Evolutionary conservation across 2,888 invertebrate species (phyloP).

Genomic region (Mallateleia sp.): DNA sequence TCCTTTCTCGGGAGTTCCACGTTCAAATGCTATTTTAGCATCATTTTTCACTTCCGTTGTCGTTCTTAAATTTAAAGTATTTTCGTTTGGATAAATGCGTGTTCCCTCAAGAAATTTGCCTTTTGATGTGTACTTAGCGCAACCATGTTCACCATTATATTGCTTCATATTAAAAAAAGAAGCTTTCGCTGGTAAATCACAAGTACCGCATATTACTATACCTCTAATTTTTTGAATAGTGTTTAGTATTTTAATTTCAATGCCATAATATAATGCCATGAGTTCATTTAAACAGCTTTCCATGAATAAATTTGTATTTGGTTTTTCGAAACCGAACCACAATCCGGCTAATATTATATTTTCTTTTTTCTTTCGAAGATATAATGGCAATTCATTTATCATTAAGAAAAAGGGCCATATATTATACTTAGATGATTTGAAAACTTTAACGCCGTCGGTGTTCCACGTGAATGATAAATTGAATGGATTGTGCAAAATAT

Average conservation of each 20-base stretch:
- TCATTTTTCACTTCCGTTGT: conserved; percentile 19
- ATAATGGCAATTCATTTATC: conserved; percentile 10
- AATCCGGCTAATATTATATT: conserved; percentile 30
- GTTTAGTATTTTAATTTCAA: background rate
- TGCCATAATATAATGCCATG: background rate
- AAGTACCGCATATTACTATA: conserved; percentile 48
- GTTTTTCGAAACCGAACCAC: conserved; percentile 26
- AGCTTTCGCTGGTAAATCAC: conserved; percentile 65
- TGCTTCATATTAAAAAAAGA: conserved; percentile 52
- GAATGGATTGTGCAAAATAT: background rate
- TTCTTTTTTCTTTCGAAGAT: conserved; percentile 15
- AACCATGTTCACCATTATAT: conserved; percentile 45
- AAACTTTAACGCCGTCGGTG: conserved; percentile 14
- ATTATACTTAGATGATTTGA: conserved; percentile 11
- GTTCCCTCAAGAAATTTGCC: background rate
- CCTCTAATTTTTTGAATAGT: conserved; percentile 8
- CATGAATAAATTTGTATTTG: conserved; percentile 44
- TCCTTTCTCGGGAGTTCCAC: conserved; percentile 18
- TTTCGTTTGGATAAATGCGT: conserved; percentile 25
- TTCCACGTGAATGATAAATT: conserved; percentile 27
- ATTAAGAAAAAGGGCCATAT: conserved; percentile 17
- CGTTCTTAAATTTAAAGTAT: conserved; percentile 39
- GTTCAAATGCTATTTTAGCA: conserved; percentile 3
- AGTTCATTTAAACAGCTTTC: conserved; percentile 1
- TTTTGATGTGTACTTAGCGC: conserved; percentile 36